Percentiles rank a stretch among this genome's conserved stretches.
phyloP scores from a whole-genome alignment of 23 tunicate species.

The Corella eumyota region DNA sequence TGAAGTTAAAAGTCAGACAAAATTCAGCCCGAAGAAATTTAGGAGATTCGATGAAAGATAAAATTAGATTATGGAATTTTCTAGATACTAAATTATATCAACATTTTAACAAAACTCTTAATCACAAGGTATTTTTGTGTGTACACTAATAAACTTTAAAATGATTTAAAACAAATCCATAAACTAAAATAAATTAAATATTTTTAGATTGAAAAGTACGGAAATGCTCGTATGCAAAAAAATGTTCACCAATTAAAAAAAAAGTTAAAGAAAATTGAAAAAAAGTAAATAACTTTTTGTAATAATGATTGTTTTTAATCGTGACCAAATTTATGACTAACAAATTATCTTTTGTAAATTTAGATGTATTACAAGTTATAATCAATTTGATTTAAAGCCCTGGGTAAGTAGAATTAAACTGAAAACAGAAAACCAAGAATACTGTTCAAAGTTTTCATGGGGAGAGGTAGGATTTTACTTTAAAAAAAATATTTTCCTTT shows the following conservation, averaged over 20 bases:
- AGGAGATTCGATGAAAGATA: constrained; percentile 14
- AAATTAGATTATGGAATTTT: constrained; percentile 73
- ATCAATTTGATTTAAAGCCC: constrained; percentile 37
- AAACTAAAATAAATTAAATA: too few species aligned
- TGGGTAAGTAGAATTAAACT: constrained; percentile 89
- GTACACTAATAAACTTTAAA: too few species aligned
- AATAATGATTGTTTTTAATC: too few species aligned
- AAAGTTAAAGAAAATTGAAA: constrained; percentile 18
- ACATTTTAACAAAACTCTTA: constrained; percentile 47
- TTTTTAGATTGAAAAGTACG: constrained; percentile 50
- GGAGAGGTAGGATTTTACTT: constrained; percentile 99
- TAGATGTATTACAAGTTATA: constrained; percentile 66
- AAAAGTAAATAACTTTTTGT: constrained; percentile 36
- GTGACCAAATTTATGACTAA: background rate
- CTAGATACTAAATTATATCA: constrained; percentile 65
- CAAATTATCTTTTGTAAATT: background rate
- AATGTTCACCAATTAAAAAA: constrained; percentile 32
- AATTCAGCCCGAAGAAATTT: constrained; percentile 21
- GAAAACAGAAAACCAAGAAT: constrained; percentile 38
- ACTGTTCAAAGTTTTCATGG: constrained; percentile 83
- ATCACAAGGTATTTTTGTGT: constrained; percentile 47
- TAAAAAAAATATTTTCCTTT: too few species aligned
- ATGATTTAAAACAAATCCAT: too few species aligned
- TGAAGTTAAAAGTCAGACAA: constrained; percentile 81
- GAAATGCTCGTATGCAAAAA: constrained; percentile 41